Evolutionary conservation across 2,113 vertebrate species (phyloP).

Genomic region (Planiliza haematocheilus): DNA sequence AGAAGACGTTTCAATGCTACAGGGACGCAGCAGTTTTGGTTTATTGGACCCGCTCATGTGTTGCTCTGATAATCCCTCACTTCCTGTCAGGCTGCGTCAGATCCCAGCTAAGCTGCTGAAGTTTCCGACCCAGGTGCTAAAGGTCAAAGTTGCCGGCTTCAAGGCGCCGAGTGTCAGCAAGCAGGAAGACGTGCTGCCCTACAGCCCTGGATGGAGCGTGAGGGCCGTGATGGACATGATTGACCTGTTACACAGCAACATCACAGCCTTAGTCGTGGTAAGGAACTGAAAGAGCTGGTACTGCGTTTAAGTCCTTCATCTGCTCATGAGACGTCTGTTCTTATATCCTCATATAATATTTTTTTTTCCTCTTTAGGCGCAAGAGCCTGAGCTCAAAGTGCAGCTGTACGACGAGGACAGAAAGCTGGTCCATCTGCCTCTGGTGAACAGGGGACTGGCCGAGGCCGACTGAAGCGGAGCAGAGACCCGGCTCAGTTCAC

Average conservation of each 20-base stretch:
- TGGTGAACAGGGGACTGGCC: slow-evolving; percentile 89
- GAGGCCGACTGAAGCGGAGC: slow-evolving; percentile 73
- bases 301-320: no score
- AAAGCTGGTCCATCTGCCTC: slow-evolving; percentile 83
- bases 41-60: no score
- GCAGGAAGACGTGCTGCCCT: slow-evolving; percentile 83
- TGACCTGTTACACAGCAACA: slow-evolving; percentile 83
- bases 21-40: no score
- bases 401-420: slow-evolving; percentile 83
- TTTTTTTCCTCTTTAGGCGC: slow-evolving; percentile 72
- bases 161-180: slow-evolving; percentile 78
- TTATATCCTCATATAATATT: no score
- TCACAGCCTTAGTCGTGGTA: slow-evolving; percentile 86
- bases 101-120: slow-evolving; percentile 85
- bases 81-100: slow-evolving; percentile 85
- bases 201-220: slow-evolving; percentile 90
- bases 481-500: not conserved
- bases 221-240: slow-evolving; percentile 87
- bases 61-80: not conserved
- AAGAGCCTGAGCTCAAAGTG: slow-evolving; percentile 83
- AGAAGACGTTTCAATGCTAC: no score
- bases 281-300: no score
- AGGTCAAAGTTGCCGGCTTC: slow-evolving; percentile 87
- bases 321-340: no score
- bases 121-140: slow-evolving; percentile 85